A percentile compares a stretch with the other conserved stretches of the same genome.
Conservation (phyloP, 2,113 vertebrate species). For the Cephalopterus ornatus region DNA sequence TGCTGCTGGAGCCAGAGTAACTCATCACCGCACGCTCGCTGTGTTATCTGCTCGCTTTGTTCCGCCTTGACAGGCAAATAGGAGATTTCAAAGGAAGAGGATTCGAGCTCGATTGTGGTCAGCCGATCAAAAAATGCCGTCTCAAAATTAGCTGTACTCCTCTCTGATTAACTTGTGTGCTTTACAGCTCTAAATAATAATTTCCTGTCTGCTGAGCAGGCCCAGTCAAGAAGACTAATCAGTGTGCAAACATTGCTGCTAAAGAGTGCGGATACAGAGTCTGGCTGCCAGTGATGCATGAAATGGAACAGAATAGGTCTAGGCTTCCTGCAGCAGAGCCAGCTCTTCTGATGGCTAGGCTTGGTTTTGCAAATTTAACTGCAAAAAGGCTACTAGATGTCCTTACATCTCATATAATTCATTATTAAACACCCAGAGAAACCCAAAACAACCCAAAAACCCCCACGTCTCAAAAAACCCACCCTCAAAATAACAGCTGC, state of each 20-base stretch:
- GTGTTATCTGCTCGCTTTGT: not conserved
- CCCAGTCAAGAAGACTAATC: conserved; percentile 36
- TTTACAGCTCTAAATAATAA: conserved; percentile 31
- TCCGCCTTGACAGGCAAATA: fast-evolving
- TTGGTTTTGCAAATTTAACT: not conserved
- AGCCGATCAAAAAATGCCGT: conserved; percentile 7
- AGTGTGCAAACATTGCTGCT: not conserved
- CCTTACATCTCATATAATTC: not conserved
- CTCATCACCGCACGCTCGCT: fast-evolving
- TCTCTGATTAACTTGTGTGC: conserved; percentile 22
- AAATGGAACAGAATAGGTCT: not conserved
- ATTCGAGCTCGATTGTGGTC: not conserved
- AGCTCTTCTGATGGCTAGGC: not conserved
- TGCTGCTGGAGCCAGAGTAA: not conserved
- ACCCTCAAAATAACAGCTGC: not conserved
- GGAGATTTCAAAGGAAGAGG: not conserved
- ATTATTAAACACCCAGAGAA: not conserved
- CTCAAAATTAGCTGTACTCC: not conserved
- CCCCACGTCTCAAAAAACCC: not conserved
- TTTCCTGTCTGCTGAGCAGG: conserved; percentile 29
- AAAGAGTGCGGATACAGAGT: not conserved
- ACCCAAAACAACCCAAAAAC: not conserved
- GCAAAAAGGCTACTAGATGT: not conserved
- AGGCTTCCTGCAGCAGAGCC: not conserved
- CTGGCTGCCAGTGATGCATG: conserved; percentile 15